Evolutionary conservation across 2,797 vertebrate genomes (phyloP).

Genomic region (Rhabdomys pumilio): DNA sequence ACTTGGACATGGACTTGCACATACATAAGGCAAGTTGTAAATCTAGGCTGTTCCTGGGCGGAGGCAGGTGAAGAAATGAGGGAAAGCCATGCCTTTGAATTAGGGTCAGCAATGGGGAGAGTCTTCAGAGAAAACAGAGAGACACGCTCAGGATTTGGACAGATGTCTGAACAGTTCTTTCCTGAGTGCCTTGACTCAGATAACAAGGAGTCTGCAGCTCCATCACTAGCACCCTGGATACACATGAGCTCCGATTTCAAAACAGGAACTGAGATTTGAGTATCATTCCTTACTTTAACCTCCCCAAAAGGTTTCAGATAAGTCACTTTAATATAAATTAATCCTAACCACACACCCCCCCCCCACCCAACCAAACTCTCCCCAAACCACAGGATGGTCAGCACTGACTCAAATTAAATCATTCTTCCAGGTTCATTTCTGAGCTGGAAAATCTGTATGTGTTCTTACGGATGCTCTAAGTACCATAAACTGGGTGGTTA

Average conservation of each 20-base stretch:
- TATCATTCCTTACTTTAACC: not conserved
- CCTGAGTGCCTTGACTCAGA: conserved; percentile 12
- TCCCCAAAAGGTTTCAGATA: not conserved
- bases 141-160: not conserved
- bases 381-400: not conserved
- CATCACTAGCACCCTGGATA: not conserved
- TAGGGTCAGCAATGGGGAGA: not conserved
- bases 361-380: not conserved
- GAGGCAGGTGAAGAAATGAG: not conserved
- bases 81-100: not conserved
- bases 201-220: not conserved
- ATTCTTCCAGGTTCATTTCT: conserved; percentile 23
- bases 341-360: not conserved
- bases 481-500: not conserved
- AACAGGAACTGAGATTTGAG: conserved; percentile 44
- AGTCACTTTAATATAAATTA: not conserved
- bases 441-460: not conserved
- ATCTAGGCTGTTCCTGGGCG: not conserved
- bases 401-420: not conserved
- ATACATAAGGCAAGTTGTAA: not conserved
- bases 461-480: not conserved
- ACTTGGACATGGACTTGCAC: not conserved
- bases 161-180: not conserved
- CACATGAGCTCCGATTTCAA: not conserved
- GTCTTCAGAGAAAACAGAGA: too few relatives aligned